Evolutionary conservation across 2,113 vertebrate genomes (phyloP).

Genomic region (Phyllopteryx taeniolatus): DNA sequence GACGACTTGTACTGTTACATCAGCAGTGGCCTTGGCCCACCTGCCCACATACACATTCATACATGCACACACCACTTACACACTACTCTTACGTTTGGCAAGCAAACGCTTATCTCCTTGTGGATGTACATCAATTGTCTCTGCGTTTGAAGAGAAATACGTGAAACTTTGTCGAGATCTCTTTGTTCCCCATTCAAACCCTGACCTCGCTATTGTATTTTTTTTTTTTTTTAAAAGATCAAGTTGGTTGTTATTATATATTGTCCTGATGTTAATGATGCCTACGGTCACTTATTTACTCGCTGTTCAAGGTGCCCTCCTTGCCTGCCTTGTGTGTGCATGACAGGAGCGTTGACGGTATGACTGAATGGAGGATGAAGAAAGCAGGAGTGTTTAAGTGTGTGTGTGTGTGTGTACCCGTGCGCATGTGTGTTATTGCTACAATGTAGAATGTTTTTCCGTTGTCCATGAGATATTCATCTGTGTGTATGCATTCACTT

Average conservation of each 20-base stretch:
- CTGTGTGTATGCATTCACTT: slow-evolving; percentile 25
- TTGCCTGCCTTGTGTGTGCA: slow-evolving; percentile 67
- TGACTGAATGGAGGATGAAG: slow-evolving; percentile 45
- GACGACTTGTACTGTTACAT: slow-evolving; percentile 54
- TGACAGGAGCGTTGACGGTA: slow-evolving; percentile 60
- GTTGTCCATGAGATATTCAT: slow-evolving; percentile 60
- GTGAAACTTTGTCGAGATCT: slow-evolving; percentile 64
- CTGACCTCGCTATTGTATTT: slow-evolving; percentile 76
- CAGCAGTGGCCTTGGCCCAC: slow-evolving; percentile 65
- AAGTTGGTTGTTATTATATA: slow-evolving; percentile 66
- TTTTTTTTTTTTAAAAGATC: slow-evolving; percentile 51
- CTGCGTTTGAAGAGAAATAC: slow-evolving; percentile 52
- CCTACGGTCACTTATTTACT: slow-evolving; percentile 72
- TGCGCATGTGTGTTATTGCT: slow-evolving; percentile 48
- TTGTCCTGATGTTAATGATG: slow-evolving; percentile 62
- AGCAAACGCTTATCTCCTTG: slow-evolving; percentile 67
- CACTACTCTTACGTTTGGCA: slow-evolving; percentile 73
- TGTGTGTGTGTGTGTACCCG: background rate
- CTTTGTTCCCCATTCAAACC: slow-evolving; percentile 57
- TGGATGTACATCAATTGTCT: slow-evolving; percentile 52
- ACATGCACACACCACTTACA: slow-evolving; percentile 41
- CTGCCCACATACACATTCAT: slow-evolving; percentile 16
- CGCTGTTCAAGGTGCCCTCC: slow-evolving; percentile 72
- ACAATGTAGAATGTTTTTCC: slow-evolving; percentile 62
- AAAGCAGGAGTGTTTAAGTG: slow-evolving; percentile 53